Evolutionary conservation across 2,888 invertebrate species (phyloP).

Genomic region (Brachyptera putata): DNA sequence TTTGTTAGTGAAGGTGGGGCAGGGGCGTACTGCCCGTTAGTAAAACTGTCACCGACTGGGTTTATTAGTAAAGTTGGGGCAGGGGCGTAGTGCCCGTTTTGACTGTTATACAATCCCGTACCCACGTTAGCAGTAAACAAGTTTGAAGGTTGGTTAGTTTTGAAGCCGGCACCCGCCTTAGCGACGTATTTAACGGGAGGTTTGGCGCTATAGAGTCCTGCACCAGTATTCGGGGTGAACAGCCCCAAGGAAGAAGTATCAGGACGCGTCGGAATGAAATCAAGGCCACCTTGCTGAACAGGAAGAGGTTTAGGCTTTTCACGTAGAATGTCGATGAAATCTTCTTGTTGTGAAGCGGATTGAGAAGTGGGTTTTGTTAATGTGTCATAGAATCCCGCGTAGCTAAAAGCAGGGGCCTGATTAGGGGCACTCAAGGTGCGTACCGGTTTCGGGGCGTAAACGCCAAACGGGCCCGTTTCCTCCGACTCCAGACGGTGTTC

Average conservation of each 20-base stretch:
- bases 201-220: too few relatives aligned
- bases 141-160: not conserved
- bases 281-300: not conserved
- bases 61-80: not conserved
- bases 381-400: not conserved
- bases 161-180: not conserved
- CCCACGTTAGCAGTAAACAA: too few relatives aligned
- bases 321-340: slow-evolving; percentile 6
- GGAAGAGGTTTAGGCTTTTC: not conserved
- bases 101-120: too few relatives aligned
- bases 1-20: not conserved
- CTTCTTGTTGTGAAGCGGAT: not conserved
- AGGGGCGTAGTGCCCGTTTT: not conserved
- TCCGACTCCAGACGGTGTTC: not conserved
- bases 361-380: not conserved
- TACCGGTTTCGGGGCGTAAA: not conserved
- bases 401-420: slow-evolving; percentile 4
- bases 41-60: not conserved
- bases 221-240: too few relatives aligned
- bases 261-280: not conserved
- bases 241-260: too few relatives aligned
- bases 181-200: too few relatives aligned
- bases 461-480: not conserved
- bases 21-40: not conserved
- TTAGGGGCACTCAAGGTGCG: not conserved